phyloP scores from a whole-genome alignment of 2,113 vertebrate species.

The Procavia capensis region DNA sequence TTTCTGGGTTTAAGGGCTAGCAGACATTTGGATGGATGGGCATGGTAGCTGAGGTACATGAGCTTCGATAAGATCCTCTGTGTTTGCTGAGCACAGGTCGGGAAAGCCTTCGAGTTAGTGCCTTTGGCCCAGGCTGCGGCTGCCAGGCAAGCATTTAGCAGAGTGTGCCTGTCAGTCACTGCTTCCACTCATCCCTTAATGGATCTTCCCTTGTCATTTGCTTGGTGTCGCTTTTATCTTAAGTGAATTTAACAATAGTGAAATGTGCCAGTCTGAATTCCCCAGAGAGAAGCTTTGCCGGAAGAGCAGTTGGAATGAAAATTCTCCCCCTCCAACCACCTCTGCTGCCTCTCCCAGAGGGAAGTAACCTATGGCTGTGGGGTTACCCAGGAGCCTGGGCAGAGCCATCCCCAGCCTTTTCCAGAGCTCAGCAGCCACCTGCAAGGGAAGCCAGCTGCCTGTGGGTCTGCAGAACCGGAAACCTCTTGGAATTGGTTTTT shows the following conservation, averaged over 20 bases:
- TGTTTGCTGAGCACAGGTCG: neutral
- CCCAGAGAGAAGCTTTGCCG: conserved; percentile 34
- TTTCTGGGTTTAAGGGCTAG: neutral
- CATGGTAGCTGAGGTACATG: too few relatives aligned
- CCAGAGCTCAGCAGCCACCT: neutral
- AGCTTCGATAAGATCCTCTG: neutral
- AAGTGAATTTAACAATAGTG: conserved; percentile 67
- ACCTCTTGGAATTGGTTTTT: conserved; percentile 14
- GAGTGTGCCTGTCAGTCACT: conserved; percentile 57
- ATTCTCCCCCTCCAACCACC: neutral
- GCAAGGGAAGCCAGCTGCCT: neutral
- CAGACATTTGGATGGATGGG: fast-evolving
- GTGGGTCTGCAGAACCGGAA: neutral
- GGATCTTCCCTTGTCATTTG: conserved; percentile 67
- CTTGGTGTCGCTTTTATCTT: conserved; percentile 64
- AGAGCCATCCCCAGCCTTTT: neutral
- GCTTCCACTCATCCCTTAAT: conserved; percentile 41
- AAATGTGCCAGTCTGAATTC: conserved; percentile 59
- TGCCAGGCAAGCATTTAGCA: conserved; percentile 5
- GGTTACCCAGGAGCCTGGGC: neutral
- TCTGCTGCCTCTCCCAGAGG: neutral
- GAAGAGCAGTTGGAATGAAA: conserved; percentile 35
- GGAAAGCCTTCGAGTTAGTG: neutral
- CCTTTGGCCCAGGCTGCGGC: neutral
- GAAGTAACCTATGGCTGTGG: neutral